These are phyloP conservation scores for Drosophila gunungcola DNA, from an alignment of 1,140 invertebrate genomes.

Conservation along the genomic window DNA sequence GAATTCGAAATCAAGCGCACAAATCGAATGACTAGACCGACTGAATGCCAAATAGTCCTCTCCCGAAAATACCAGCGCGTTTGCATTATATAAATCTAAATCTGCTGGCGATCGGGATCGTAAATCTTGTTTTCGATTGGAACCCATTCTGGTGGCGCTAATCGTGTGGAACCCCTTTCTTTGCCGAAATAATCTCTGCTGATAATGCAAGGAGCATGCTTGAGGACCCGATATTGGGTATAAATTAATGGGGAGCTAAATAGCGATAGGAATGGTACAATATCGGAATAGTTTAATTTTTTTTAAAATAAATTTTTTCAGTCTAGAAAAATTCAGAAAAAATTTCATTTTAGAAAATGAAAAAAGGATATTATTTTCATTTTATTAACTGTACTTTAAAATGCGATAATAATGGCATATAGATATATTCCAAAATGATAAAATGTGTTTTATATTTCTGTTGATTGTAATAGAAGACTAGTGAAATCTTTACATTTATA, in stretches of 20 bases:
- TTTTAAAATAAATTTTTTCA: not conserved
- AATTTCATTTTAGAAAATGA: no score
- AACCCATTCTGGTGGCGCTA: slow-evolving; percentile 66
- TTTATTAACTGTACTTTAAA: no score
- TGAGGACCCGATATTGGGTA: slow-evolving; percentile 48
- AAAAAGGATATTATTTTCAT: no score
- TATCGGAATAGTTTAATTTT: not conserved
- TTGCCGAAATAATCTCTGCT: slow-evolving; percentile 33
- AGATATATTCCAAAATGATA: no score
- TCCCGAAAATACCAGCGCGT: slow-evolving; percentile 21
- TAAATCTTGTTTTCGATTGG: slow-evolving; percentile 62
- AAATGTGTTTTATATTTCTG: no score
- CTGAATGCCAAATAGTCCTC: slow-evolving; percentile 47
- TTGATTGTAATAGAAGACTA: no score
- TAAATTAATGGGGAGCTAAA: slow-evolving; percentile 28
- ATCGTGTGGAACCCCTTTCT: slow-evolving; percentile 50
- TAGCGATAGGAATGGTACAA: not conserved
- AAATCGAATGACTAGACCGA: slow-evolving; percentile 23
- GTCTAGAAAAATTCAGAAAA: no score
- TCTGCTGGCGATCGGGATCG: slow-evolving; percentile 31
- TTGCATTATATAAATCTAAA: slow-evolving; percentile 75
- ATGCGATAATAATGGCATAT: no score
- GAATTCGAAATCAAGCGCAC: slow-evolving; percentile 34
- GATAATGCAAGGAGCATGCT: slow-evolving; percentile 35
- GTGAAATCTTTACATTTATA: no score